A percentile compares a stretch with the other conserved stretches of the same genome.
Evolutionary conservation across 2,888 invertebrate genomes (phyloP).

Genomic region (Tigriopus californicus): DNA sequence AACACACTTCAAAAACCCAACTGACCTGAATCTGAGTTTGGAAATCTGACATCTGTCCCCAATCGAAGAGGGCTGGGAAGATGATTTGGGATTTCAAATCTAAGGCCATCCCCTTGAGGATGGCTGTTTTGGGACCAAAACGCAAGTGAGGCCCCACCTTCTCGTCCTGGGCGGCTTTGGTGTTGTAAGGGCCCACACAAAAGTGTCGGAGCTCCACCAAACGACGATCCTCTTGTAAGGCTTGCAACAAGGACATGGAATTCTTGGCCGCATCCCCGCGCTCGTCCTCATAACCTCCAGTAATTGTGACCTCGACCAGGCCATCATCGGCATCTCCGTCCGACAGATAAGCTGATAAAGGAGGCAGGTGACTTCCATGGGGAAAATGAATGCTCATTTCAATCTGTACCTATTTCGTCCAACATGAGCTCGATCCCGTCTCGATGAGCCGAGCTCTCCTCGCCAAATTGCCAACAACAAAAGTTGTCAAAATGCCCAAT

Average conservation of each 20-base stretch:
- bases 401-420: constrained; percentile 2
- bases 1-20: too few relatives aligned
- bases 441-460: constrained; percentile 13
- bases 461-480: constrained; percentile 15
- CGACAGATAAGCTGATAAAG: background rate
- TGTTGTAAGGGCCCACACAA: constrained; percentile 14
- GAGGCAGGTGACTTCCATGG: too few relatives aligned
- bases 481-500: constrained; percentile 15
- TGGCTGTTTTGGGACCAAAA: constrained; percentile 1
- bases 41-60: constrained; percentile 1
- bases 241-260: background rate
- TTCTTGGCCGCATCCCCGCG: constrained; percentile 11
- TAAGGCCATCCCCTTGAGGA: constrained; percentile 8
- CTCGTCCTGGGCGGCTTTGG: background rate
- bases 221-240: background rate
- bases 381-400: background rate
- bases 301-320: constrained; percentile 1
- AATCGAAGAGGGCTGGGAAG: constrained; percentile 1
- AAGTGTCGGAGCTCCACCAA: constrained; percentile 3
- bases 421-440: constrained; percentile 9
- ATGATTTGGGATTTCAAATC: constrained; percentile 3
- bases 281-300: constrained; percentile 10
- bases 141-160: background rate
- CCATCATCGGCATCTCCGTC: constrained; percentile 8
- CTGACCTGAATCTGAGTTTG: background rate